A percentile compares a stretch with the other conserved stretches of the same genome.
These are phyloP conservation scores for Laterallus jamaicensis DNA, from an alignment of 2,113 vertebrate genomes.

Conservation along the genomic window DNA sequence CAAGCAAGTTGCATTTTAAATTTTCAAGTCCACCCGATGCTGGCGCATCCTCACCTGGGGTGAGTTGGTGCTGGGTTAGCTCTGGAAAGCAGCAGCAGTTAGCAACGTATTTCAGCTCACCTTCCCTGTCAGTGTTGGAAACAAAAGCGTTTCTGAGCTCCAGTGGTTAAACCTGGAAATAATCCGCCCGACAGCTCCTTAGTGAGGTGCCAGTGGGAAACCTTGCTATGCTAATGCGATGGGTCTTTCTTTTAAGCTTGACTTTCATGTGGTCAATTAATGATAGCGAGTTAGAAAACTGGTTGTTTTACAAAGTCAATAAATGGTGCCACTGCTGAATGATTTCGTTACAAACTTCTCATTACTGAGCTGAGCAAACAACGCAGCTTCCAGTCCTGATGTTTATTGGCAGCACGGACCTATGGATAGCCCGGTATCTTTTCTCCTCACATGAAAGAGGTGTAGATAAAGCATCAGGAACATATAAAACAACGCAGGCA, in stretches of 20 bases:
- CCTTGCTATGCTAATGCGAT: neutral
- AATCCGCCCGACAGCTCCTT: neutral
- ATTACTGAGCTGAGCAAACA: neutral
- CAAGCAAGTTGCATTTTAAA: neutral
- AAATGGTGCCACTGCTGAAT: neutral
- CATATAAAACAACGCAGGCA: neutral
- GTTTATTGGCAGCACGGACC: neutral
- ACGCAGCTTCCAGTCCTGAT: neutral
- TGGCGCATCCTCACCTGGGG: rapidly evolving
- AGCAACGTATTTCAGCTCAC: neutral
- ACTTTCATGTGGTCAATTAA: conserved; percentile 5
- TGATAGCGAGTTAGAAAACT: neutral
- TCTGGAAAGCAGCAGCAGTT: neutral
- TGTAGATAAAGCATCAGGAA: neutral
- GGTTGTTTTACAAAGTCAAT: conserved; percentile 10
- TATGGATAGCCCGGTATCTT: neutral
- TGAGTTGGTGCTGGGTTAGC: neutral
- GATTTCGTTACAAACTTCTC: neutral
- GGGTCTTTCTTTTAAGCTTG: neutral
- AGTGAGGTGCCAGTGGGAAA: neutral
- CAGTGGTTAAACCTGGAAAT: neutral
- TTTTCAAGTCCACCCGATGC: neutral
- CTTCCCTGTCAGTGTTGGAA: neutral
- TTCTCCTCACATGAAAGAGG: neutral
- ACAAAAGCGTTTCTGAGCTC: neutral